Conservation (phyloP, 2,888 invertebrate genomes). For the Adelognathus sp. region DNA sequence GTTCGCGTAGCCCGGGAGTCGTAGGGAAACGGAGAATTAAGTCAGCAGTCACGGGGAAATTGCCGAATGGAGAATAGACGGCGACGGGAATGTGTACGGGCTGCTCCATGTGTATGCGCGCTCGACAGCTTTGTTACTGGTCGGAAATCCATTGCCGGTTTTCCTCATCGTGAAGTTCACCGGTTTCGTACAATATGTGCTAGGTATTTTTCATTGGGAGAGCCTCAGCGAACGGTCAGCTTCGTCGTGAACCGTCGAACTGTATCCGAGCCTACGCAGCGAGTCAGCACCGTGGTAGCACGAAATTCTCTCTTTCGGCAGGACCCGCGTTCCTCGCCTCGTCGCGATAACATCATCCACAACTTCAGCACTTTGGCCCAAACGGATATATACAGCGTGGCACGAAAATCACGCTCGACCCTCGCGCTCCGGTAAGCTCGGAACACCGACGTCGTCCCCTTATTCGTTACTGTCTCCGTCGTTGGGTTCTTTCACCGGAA, state of each 20-base stretch:
- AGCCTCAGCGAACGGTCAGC: background rate
- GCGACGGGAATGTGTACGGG: background rate
- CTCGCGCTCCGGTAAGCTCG: background rate
- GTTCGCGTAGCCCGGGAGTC: conserved; percentile 25
- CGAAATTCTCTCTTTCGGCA: conserved; percentile 27
- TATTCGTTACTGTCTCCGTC: conserved; percentile 20
- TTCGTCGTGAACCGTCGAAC: background rate
- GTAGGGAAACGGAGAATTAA: conserved; percentile 48
- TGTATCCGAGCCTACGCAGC: conserved; percentile 2
- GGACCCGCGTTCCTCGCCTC: conserved; percentile 34
- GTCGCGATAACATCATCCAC: conserved; percentile 61
- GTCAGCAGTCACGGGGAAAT: conserved; percentile 42
- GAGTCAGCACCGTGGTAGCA: conserved; percentile 1
- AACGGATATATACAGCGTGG: conserved; percentile 35
- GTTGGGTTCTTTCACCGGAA: conserved; percentile 47
- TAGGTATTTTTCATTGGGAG: background rate
- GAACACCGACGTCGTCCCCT: background rate
- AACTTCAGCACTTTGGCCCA: conserved; percentile 63
- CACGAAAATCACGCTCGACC: conserved; percentile 6
- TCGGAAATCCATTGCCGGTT: background rate
- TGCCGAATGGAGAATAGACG: conserved; percentile 3
- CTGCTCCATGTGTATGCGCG: conserved; percentile 6
- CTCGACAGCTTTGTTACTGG: background rate
- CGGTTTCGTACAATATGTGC: background rate
- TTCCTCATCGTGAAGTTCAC: background rate